Evolutionary conservation across 2,113 vertebrate genomes (phyloP), one percentile per base, ranked within the genome.

Genomic region (Sigmodon hispidus): DNA sequence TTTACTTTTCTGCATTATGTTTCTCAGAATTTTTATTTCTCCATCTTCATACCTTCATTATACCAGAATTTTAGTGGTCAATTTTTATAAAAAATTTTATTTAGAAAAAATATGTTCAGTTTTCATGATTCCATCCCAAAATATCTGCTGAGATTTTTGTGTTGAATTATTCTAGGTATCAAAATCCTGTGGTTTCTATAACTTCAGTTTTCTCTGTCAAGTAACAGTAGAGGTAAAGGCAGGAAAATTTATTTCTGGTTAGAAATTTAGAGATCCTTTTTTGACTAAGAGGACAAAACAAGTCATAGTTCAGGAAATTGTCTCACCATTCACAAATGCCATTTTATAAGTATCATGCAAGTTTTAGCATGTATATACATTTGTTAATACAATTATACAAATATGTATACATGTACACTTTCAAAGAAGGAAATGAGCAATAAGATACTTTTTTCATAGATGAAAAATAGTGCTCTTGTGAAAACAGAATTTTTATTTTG

Each of bases 181-280:
- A 87, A 17, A 48, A 50, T 50, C 40, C 7, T 19, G 10, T 24
- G 50, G 0, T 21, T 80, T 11, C 26, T 84, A 36, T 70, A 57
- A 70, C n/a, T 57, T 75, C 48, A 55, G 11, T 89, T 52, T 5
- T 50, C 3, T 40, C 13, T 31, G 5, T 59, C 5, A 26, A 48
- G 34, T 69, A 45, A 19, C 61, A 72, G 9, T 29, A 55, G 10
- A 75, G 10, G 75, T 12, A 55, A 16, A 57, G 19, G 6, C 9
- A 24, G 24, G 8, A 48, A 13, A 3, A 12, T 29, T 45, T 3
- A 24, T 24, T 36, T 7, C 4, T 11, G n/a, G 12, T 0, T 26
- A 5, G 31, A 7, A 29, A 70, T 21, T 57, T 43, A 70, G n/a
- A 48, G 7, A 4, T 65, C 59, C 76, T 26, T 34, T 94, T 79